Percentiles rank a stretch among this genome's conserved stretches.
These are phyloP conservation scores for Melanotaenia nigrans DNA, from an alignment of 2,797 vertebrate species.

Conservation along the genomic window DNA sequence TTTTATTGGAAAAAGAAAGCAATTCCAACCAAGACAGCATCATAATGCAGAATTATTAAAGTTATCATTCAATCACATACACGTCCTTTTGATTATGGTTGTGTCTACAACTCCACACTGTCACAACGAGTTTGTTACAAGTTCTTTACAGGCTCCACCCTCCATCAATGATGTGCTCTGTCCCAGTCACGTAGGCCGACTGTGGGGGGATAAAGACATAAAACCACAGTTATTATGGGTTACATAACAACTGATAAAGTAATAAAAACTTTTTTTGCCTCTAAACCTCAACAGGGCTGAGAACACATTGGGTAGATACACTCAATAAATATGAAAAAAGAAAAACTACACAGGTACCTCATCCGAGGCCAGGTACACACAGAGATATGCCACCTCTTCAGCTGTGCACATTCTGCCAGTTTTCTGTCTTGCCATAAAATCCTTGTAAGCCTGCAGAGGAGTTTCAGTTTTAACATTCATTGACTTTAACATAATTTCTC, in stretches of 20 bases:
- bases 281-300: neutral
- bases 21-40: neutral
- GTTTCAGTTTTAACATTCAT: neutral
- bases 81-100: slow-evolving; percentile 20
- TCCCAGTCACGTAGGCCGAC: slow-evolving; percentile 94
- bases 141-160: slow-evolving; percentile 90
- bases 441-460: slow-evolving; percentile 84
- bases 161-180: slow-evolving; percentile 92
- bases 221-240: slow-evolving; percentile 12
- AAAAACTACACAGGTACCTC: slow-evolving; percentile 78
- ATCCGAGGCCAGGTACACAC: slow-evolving; percentile 95
- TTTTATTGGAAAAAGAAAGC: neutral
- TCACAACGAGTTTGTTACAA: neutral
- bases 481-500: slow-evolving; percentile 9
- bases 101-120: neutral
- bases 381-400: slow-evolving; percentile 92
- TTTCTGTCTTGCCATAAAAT: slow-evolving; percentile 93
- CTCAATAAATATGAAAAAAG: neutral
- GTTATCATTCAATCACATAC: neutral
- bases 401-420: slow-evolving; percentile 92
- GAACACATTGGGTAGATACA: neutral
- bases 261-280: neutral
- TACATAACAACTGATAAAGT: neutral
- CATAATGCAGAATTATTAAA: neutral
- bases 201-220: slow-evolving; percentile 65